Percentiles rank a stretch among this genome's conserved stretches.
phyloP scores from a whole-genome alignment of 2,888 invertebrate species.

The Eilema caniola region DNA sequence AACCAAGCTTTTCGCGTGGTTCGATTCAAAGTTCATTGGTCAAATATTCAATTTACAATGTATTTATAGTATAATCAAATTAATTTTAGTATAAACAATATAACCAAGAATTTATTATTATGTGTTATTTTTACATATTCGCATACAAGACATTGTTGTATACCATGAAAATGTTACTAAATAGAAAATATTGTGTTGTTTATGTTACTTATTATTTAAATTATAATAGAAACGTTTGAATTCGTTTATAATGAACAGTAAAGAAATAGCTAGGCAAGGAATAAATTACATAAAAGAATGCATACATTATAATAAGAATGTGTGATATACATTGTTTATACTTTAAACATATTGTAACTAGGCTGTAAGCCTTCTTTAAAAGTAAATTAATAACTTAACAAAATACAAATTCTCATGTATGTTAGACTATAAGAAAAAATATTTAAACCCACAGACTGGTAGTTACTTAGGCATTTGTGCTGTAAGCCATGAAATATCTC shows the following conservation, averaged over 20 bases:
- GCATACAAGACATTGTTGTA: neutral
- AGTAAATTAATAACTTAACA: too few relatives aligned
- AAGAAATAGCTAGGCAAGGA: neutral
- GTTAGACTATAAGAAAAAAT: too few relatives aligned
- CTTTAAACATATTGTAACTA: too few relatives aligned
- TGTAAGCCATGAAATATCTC: too few relatives aligned
- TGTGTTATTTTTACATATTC: neutral
- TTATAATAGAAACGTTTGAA: neutral
- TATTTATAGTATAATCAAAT: slow-evolving; percentile 15
- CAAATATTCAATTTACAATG: slow-evolving; percentile 34
- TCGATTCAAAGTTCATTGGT: slow-evolving; percentile 56
- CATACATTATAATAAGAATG: too few relatives aligned
- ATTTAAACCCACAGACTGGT: too few relatives aligned
- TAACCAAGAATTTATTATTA: neutral
- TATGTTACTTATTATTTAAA: neutral
- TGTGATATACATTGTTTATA: too few relatives aligned
- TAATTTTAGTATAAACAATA: slow-evolving; percentile 1
- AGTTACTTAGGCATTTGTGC: too few relatives aligned
- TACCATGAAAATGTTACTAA: neutral
- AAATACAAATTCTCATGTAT: too few relatives aligned
- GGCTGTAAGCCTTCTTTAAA: too few relatives aligned
- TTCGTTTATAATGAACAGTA: neutral
- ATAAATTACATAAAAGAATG: neutral
- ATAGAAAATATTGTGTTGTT: neutral
- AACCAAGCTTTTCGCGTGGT: slow-evolving; percentile 65